These are phyloP conservation scores for Dasysyrphus albostriatus DNA, from an alignment of 2,888 invertebrate species.

Conservation along the genomic window DNA sequence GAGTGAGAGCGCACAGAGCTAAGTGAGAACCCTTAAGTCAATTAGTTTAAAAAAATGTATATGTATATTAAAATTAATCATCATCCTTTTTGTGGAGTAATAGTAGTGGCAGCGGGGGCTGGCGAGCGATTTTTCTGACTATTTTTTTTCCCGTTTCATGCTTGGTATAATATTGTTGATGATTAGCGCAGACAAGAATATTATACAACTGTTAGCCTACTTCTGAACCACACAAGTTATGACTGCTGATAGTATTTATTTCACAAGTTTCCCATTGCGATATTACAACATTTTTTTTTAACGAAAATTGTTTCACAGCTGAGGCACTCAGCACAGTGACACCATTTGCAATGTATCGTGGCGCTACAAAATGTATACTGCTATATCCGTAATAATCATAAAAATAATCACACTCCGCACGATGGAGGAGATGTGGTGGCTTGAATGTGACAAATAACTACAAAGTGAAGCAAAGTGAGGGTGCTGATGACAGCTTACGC, in stretches of 20 bases:
- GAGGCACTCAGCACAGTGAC: slow-evolving; percentile 53
- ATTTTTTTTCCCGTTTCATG: not conserved
- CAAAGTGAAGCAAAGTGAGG: slow-evolving; percentile 5
- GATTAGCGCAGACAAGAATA: slow-evolving; percentile 30
- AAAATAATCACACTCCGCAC: slow-evolving; percentile 38
- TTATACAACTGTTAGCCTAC: slow-evolving; percentile 19
- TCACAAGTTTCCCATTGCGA: slow-evolving; percentile 23
- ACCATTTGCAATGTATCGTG: slow-evolving; percentile 57
- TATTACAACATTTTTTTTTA: slow-evolving; percentile 30
- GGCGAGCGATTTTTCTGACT: not conserved
- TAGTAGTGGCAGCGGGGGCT: not conserved
- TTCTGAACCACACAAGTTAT: slow-evolving; percentile 25
- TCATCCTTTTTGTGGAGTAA: slow-evolving; percentile 19
- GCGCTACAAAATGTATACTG: slow-evolving; percentile 40
- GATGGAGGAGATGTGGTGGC: not conserved
- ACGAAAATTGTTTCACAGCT: slow-evolving; percentile 47
- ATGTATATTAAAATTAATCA: slow-evolving; percentile 31
- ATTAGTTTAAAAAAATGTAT: slow-evolving; percentile 57
- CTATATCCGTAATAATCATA: slow-evolving; percentile 41
- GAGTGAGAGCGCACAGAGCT: not conserved
- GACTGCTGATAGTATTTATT: slow-evolving; percentile 36
- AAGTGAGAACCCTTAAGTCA: slow-evolving; percentile 49
- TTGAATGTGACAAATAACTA: slow-evolving; percentile 61
- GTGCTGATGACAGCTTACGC: slow-evolving; percentile 32
- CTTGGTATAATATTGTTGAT: slow-evolving; percentile 22